phyloP scores from a whole-genome alignment of 92 coral and sea anemone genomes.

The Epizoanthus rinbou region DNA sequence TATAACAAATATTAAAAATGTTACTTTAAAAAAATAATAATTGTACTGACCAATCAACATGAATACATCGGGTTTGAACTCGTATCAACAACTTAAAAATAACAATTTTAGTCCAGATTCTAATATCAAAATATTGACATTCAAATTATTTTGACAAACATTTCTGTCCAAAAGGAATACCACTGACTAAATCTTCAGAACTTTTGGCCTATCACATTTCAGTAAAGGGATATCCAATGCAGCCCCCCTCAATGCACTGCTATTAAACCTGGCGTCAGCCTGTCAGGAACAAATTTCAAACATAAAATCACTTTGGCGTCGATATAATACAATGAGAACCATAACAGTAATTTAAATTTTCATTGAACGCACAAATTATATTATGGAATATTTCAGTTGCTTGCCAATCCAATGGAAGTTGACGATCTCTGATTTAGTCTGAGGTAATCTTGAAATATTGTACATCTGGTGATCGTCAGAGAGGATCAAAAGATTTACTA shows the following conservation, averaged over 20 bases:
- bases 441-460: not conserved
- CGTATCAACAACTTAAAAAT: too few relatives aligned
- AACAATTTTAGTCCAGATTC: too few relatives aligned
- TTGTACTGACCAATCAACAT: too few relatives aligned
- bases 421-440: not conserved
- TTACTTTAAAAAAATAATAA: too few relatives aligned
- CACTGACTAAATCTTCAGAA: not conserved
- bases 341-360: not conserved
- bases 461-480: conserved; percentile 34
- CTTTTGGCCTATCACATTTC: not conserved
- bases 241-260: not conserved
- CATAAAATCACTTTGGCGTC: not conserved
- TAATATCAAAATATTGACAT: not conserved
- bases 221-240: not conserved
- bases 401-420: too few relatives aligned
- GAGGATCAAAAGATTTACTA: conserved; percentile 30
- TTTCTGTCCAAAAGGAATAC: conserved; percentile 4
- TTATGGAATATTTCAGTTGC: too few relatives aligned
- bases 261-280: not conserved
- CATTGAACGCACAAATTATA: not conserved
- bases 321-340: not conserved
- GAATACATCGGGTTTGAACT: too few relatives aligned
- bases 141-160: not conserved
- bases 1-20: too few relatives aligned
- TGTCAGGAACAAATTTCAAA: not conserved